A percentile compares a stretch with the other conserved stretches of the same genome.
Conservation (phyloP, 2,797 vertebrate species). For the Cichlasoma orientale region DNA sequence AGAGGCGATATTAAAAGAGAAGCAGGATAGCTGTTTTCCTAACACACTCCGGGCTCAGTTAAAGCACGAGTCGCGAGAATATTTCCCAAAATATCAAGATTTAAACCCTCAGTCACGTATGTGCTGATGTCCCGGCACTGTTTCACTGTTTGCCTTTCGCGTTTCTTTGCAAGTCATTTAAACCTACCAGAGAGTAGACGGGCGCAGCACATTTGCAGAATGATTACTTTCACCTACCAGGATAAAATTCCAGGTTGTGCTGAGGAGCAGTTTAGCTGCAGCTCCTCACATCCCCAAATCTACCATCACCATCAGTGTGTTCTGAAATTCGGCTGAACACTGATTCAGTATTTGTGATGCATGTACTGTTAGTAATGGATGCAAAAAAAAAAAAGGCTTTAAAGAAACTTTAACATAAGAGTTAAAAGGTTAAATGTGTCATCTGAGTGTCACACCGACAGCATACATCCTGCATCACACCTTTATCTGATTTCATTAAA, state of each 20-base stretch:
- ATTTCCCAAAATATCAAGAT: no score
- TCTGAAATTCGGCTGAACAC: background rate
- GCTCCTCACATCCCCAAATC: background rate
- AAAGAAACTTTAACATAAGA: background rate
- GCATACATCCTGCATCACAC: constrained; percentile 27
- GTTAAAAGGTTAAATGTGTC: constrained; percentile 26
- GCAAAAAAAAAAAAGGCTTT: background rate
- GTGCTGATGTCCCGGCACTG: no score
- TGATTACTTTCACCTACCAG: background rate
- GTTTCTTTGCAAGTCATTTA: background rate
- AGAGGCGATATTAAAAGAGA: no score
- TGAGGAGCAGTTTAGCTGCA: background rate
- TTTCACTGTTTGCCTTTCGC: background rate
- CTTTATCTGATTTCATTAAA: constrained; percentile 53
- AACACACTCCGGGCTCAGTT: no score
- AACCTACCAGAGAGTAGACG: background rate
- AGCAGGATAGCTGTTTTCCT: no score
- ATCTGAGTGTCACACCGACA: constrained; percentile 2
- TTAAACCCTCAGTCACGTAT: background rate
- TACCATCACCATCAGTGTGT: background rate
- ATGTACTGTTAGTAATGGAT: background rate
- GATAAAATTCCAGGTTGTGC: background rate
- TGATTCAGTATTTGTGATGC: background rate
- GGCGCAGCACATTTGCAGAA: background rate
- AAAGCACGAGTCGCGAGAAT: no score